Base-by-base conservation (phyloP, 2,888 invertebrate genomes). In the Eueremaeus valkanovi region DNA sequence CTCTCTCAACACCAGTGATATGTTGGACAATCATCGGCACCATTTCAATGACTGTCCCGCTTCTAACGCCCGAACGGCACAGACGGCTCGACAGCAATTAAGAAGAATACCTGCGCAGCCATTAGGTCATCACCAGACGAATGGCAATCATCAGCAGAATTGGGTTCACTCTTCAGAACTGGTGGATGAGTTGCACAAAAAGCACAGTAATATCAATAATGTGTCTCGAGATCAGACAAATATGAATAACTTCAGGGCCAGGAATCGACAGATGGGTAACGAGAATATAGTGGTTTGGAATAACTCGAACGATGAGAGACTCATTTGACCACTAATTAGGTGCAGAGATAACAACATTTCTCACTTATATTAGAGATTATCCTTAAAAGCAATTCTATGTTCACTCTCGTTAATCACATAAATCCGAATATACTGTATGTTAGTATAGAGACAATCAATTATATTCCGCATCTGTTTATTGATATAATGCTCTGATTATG, bases 151-250 rank as follows among this genome's bases (percentile, higher is more conserved):
- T n/a, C n/a, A n/a, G n/a, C 63, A 29, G 8, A 68, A 33, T 76
- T 77, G 77, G 77, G 29, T 77, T 21, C 75, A 77, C 31, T 77
- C 77, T n/a, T 77, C 77, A 1, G 76, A 76, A 33, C 61, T 77
- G 18, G 77, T 76, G 8, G 75, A 77, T 31, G 72, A 76, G 16
- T 49, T 77, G 18, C 77, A 77, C 73, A 66, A 73, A 58, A 75
- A 76, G 66, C 77, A 77, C 63, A 45, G 70, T 29, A 70, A 70
- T 70, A 42, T 70, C 13, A 70, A 45, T 29, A 42, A 70, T 42
- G 27, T 70, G 1, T 21, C 13, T 6, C 21, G 55, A 55, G 45
- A 29, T 27, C 27, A 70, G n/a, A 9, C 24, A 16, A 42, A 70
- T 21, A 6, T n/a, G 18, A 42, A 45, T 21, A 70, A 70, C 45